Evolutionary conservation across 2,797 vertebrate genomes (phyloP).

Genomic region (Molossus molossus): DNA sequence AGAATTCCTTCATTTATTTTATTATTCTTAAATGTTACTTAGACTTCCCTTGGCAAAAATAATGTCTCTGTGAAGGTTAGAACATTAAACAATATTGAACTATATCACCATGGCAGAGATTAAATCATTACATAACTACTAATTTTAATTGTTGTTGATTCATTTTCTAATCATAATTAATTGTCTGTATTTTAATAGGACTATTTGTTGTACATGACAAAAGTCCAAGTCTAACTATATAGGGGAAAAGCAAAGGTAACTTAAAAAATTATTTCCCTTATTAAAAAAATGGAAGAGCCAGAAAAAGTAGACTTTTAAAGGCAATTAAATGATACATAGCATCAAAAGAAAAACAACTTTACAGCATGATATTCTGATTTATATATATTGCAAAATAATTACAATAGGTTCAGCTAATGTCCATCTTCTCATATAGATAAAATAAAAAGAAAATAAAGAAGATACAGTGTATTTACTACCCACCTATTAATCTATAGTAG

Average conservation of each 20-base stretch:
- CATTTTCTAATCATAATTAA: background rate
- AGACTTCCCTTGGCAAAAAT: background rate
- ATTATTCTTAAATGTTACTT: background rate
- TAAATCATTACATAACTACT: background rate
- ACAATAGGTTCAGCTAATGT: background rate
- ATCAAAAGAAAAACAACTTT: background rate
- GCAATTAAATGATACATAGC: background rate
- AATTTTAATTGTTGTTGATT: background rate
- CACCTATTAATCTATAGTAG: background rate
- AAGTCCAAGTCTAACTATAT: background rate
- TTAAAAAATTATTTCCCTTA: background rate
- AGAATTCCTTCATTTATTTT: background rate
- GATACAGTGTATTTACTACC: too few relatives aligned
- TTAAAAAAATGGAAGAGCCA: background rate
- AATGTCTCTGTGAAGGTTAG: background rate
- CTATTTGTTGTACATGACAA: background rate
- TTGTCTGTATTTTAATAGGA: background rate
- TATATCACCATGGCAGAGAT: background rate
- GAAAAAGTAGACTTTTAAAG: background rate
- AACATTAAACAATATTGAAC: background rate
- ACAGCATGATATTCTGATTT: background rate
- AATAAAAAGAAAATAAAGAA: background rate
- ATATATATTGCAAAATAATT: background rate
- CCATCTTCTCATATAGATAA: background rate
- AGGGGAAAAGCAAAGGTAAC: background rate